Evolutionary conservation across 2,888 invertebrate genomes (phyloP).

Genomic region (Meteorus colon): DNA sequence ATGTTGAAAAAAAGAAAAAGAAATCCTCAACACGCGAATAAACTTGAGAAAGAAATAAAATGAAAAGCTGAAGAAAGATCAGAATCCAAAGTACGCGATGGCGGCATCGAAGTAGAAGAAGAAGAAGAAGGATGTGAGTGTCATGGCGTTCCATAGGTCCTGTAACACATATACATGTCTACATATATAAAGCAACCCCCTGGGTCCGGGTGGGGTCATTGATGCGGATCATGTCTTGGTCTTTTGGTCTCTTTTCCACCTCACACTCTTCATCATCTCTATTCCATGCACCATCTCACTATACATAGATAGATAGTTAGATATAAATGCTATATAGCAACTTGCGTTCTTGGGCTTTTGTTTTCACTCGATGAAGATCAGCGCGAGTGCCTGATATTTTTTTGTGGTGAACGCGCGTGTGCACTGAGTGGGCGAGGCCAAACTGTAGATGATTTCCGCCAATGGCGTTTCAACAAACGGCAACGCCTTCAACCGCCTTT

Average conservation of each 20-base stretch:
- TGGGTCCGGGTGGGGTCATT: conserved; percentile 26
- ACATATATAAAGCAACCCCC: conserved; percentile 33
- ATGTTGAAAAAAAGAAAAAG: background rate
- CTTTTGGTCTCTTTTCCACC: conserved; percentile 46
- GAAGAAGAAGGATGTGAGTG: conserved; percentile 42
- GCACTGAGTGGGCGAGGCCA: conserved; percentile 62
- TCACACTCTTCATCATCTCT: conserved; percentile 15
- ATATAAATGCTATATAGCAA: background rate
- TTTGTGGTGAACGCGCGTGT: conserved; percentile 61
- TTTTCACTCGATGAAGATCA: conserved; percentile 33
- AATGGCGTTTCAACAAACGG: conserved; percentile 59
- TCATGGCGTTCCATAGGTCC: conserved; percentile 47
- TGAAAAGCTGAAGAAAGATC: background rate
- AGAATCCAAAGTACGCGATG: conserved; percentile 23
- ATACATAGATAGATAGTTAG: background rate
- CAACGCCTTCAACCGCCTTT: conserved; percentile 40
- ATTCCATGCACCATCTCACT: background rate
- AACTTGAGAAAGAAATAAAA: background rate
- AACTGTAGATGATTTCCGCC: conserved; percentile 57
- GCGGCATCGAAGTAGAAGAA: conserved; percentile 28
- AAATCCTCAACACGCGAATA: background rate
- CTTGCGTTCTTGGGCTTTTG: conserved; percentile 32
- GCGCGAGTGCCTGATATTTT: conserved; percentile 37
- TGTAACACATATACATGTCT: background rate
- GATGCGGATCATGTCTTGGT: conserved; percentile 54